phyloP scores from a whole-genome alignment of 2,797 vertebrate species.

The Falco berigora region DNA sequence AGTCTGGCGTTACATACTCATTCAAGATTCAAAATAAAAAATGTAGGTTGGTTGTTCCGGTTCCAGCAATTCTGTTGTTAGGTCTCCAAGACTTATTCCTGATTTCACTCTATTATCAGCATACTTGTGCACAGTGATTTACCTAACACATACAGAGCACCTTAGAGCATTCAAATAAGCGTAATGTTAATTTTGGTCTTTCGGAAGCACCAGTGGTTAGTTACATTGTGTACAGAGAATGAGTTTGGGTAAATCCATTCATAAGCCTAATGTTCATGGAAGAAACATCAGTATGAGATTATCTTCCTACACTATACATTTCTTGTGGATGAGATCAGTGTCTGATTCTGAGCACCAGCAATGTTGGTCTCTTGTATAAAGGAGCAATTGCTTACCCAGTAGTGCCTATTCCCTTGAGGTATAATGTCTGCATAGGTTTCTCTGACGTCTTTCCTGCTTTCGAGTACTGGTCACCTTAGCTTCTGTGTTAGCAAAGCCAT shows the following conservation, averaged over 20 bases:
- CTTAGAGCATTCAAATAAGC: background rate
- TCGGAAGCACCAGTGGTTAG: background rate
- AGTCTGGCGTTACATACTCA: background rate
- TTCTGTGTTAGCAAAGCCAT: background rate
- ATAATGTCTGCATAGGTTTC: background rate
- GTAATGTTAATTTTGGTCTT: background rate
- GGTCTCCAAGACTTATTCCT: background rate
- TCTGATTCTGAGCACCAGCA: background rate
- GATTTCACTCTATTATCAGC: background rate
- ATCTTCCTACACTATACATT: fast-evolving
- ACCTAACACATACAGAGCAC: background rate
- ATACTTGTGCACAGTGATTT: background rate
- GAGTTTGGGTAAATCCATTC: background rate
- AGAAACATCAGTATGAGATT: background rate
- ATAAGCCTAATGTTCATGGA: background rate
- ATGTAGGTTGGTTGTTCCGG: background rate
- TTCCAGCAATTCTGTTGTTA: background rate
- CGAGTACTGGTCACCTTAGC: background rate
- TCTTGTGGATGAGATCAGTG: background rate
- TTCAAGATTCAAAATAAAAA: background rate
- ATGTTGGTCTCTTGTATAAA: background rate
- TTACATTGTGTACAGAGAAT: background rate
- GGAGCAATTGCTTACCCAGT: background rate
- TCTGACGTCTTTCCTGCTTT: background rate
- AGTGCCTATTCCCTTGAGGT: background rate